Base-by-base conservation (phyloP, 1,140 invertebrate genomes). In the Zaprionus camerounensis region DNA sequence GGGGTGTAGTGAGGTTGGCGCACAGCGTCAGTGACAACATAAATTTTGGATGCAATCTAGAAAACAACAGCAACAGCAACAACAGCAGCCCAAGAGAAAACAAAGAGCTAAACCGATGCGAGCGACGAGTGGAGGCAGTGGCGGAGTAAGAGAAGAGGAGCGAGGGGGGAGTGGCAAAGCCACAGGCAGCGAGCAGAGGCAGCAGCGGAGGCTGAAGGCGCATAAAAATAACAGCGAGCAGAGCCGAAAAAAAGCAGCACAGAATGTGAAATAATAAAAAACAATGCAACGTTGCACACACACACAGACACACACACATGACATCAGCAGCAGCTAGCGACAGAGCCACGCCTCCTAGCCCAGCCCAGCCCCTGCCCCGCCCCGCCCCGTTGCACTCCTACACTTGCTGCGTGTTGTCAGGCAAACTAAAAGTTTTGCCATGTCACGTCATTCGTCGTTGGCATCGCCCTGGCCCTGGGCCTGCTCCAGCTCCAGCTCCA, bases 41-140 rank as follows among this genome's bases (percentile, higher is more conserved):
- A 90, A 90, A 91, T 91, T 91, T 91, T 84, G 82, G 82, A 90
- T 91, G 87, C 82, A 91, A 81, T 83, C 80, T 81, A 74, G 36
- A 82, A 74, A 80, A 17, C 56, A 62, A 57, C 59, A 63, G 20
- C 22, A 56, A n/a, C 20, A 63, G 17, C 24, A 49, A n/a, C 9
- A 34, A 17, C 20, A 68, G 28, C 31, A 61, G 26, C 44, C 44
- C 49, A 49, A 70, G 24, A 31, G 51, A 65, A 76, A 68, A 80
- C 51, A 70, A 63, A 72, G 36, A 70, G 46, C 63, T 53, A 46
- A 58, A 71, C 53, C 53, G 57, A 46, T 9, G 6, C 17, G 41
- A 63, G 56, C 26, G 61, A 70, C 64, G 66, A 76, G 67, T 17
- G 11, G 4, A 51, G 20, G 20, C 20, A 3, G 3, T 7, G 46